A percentile compares a stretch with the other conserved stretches of the same genome.
These are phyloP conservation scores for Cantharis rufa DNA, from an alignment of 2,888 invertebrate genomes.

Conservation along the genomic window DNA sequence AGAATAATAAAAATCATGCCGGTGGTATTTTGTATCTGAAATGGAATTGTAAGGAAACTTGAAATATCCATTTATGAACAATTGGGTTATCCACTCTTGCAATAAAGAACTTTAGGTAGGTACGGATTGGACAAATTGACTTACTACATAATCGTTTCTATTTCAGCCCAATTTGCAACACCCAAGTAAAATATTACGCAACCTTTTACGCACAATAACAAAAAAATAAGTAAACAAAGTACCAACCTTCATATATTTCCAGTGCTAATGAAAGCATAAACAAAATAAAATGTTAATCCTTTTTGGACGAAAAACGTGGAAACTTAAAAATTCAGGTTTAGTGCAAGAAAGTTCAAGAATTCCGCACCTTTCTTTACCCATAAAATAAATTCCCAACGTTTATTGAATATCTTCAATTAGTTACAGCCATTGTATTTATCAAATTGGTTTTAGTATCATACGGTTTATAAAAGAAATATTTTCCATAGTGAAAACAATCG, in stretches of 20 bases:
- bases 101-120: neutral
- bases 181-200: neutral
- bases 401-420: neutral
- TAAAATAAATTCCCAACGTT: neutral
- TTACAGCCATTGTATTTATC: neutral
- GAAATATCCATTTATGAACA: conserved; percentile 37
- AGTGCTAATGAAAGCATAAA: conserved; percentile 67
- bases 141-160: neutral
- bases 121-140: neutral
- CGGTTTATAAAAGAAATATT: neutral
- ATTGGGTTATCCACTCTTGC: conserved; percentile 38
- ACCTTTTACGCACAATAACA: neutral
- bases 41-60: conserved; percentile 31
- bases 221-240: conserved; percentile 8
- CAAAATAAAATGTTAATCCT: conserved; percentile 41
- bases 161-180: neutral
- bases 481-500: neutral
- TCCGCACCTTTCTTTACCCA: neutral
- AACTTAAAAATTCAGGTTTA: no score
- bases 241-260: conserved; percentile 82
- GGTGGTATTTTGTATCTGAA: conserved; percentile 25
- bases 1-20: neutral
- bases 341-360: neutral
- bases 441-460: neutral
- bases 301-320: neutral